Base-by-base conservation (phyloP, 1,140 invertebrate genomes). In the Diplogasteroides magnus region DNA sequence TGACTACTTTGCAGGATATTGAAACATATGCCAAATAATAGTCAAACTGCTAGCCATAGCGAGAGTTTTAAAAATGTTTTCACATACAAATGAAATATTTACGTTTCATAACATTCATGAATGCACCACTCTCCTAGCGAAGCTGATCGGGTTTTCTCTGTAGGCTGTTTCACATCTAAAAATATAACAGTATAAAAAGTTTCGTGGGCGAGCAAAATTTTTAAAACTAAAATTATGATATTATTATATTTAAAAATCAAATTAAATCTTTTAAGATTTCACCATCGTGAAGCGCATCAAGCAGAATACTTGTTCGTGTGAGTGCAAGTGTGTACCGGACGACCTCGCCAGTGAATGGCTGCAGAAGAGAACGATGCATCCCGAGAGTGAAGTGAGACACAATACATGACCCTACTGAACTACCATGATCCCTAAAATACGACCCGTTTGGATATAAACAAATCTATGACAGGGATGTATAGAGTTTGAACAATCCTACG, bases 201-300 rank as follows among this genome's bases (percentile, higher is more conserved):
- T n/a, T n/a, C n/a, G n/a, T n/a, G n/a, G n/a, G n/a, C n/a, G n/a
- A n/a, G n/a, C n/a, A n/a, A n/a, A n/a, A n/a, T n/a, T n/a, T n/a
- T n/a, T n/a, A n/a, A n/a, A n/a, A n/a, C n/a, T n/a, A n/a, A n/a
- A n/a, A n/a, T n/a, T n/a, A n/a, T n/a, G n/a, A n/a, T n/a, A n/a
- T n/a, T n/a, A n/a, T n/a, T n/a, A n/a, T n/a, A n/a, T n/a, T n/a
- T n/a, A n/a, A n/a, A n/a, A n/a, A n/a, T n/a, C n/a, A n/a, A n/a
- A n/a, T n/a, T n/a, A n/a, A n/a, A n/a, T 23, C 29, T 1, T 61
- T 71, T 31, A 61, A 71, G 69, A 64, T 48, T 71, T 71, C 31
- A 63, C 64, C 56, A 71, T 71, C 14, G 31, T 71, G 3, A 71
- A 71, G 26, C 31, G 57, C 14, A 71, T 71, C 37, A 71, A 71